Evolutionary conservation across 2,888 invertebrate species (phyloP).

Genomic region (Dendrolimus houi): DNA sequence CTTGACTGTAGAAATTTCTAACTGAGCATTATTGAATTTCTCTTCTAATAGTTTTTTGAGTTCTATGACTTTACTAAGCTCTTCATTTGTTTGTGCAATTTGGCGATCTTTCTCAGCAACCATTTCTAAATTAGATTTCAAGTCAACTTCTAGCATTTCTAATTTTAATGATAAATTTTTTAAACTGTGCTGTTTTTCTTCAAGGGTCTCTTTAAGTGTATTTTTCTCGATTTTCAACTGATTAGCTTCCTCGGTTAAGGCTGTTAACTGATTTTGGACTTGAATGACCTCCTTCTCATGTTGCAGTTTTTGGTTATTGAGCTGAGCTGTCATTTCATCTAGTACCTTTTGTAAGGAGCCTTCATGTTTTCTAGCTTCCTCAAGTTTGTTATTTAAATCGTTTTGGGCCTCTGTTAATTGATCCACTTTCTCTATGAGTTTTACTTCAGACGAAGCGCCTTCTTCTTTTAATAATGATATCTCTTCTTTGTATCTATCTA

Average conservation of each 20-base stretch:
- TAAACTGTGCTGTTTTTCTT: conserved; percentile 53
- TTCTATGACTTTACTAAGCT: conserved; percentile 50
- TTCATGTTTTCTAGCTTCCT: conserved; percentile 67
- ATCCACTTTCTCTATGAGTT: conserved; percentile 68
- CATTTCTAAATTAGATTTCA: conserved; percentile 60
- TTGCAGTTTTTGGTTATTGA: conserved; percentile 54
- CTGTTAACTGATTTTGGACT: conserved; percentile 39
- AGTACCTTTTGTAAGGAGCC: conserved; percentile 64
- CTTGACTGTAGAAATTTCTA: conserved; percentile 50
- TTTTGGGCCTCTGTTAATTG: conserved; percentile 66
- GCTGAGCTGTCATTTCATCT: conserved; percentile 58
- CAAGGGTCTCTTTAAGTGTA: conserved; percentile 32
- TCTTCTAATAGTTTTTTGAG: conserved; percentile 66
- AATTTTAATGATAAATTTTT: conserved; percentile 59
- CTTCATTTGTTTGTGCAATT: conserved; percentile 49
- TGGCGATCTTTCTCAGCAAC: conserved; percentile 68
- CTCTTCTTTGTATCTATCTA: conserved; percentile 65
- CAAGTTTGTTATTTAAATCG: conserved; percentile 63
- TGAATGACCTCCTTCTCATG: conserved; percentile 53
- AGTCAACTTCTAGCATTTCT: conserved; percentile 63
- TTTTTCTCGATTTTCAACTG: conserved; percentile 41
- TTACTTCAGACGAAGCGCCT: conserved; percentile 58
- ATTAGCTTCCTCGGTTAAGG: conserved; percentile 39
- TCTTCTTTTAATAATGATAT: conserved; percentile 60
- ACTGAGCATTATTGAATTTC: conserved; percentile 46